Evolutionary conservation across 64 coral and sea anemone genomes (phyloP).

Genomic region (Catalaphyllia jardinei): DNA sequence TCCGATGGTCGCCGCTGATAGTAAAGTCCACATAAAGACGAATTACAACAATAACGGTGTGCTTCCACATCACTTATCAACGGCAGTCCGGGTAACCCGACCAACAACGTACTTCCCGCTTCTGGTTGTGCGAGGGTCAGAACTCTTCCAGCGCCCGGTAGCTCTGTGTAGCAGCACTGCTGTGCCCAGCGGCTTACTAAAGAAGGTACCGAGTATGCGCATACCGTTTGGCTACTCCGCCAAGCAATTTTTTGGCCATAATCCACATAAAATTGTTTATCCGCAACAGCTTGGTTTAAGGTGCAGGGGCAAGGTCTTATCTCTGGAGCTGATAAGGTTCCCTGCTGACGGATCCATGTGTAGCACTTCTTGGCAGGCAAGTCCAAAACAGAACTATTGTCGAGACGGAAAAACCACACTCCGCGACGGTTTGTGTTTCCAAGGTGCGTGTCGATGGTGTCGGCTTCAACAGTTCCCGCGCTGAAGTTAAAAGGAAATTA

Average conservation of each 20-base stretch:
- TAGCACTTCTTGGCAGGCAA: constrained; percentile 43
- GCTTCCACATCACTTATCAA: constrained; percentile 38
- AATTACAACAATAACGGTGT: constrained; percentile 41
- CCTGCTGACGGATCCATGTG: constrained; percentile 51
- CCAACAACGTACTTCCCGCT: constrained; percentile 39
- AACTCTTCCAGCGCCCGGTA: constrained; percentile 17
- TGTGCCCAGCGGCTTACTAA: constrained; percentile 37
- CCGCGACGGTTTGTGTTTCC: constrained; percentile 51
- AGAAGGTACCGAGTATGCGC: constrained; percentile 32
- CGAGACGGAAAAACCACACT: constrained; percentile 62
- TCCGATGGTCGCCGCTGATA: constrained; percentile 50
- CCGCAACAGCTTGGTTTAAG: constrained; percentile 1
- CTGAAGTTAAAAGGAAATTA: background rate
- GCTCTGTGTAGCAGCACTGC: constrained; percentile 54
- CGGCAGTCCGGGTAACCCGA: background rate
- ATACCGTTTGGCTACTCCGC: background rate
- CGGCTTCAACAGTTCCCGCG: constrained; percentile 39
- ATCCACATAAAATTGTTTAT: constrained; percentile 39
- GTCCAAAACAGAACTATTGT: background rate
- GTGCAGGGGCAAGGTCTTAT: constrained; percentile 50
- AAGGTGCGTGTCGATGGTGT: constrained; percentile 24
- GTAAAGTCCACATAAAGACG: constrained; percentile 50
- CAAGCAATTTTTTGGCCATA: background rate
- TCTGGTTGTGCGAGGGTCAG: constrained; percentile 24
- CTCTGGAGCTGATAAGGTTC: background rate